phyloP scores from a whole-genome alignment of 2,113 vertebrate genomes.

The Ceyx melanurus region DNA sequence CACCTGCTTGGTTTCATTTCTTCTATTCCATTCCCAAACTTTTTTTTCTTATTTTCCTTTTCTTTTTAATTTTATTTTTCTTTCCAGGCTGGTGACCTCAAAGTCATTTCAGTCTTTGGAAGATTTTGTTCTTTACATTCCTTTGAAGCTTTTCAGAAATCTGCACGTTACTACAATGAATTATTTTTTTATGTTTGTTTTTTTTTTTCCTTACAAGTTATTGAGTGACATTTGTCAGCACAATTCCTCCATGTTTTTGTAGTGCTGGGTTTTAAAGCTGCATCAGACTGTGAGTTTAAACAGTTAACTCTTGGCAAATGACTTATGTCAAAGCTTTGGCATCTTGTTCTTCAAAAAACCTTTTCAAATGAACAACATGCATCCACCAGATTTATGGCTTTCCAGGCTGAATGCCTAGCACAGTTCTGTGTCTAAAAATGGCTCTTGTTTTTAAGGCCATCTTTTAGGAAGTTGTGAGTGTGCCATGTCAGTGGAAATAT shows the following conservation, averaged over 20 bases:
- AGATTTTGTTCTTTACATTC: not conserved
- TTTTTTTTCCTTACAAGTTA: not conserved
- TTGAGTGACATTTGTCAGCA: not conserved
- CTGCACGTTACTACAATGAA: not conserved
- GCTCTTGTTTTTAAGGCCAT: slow-evolving; percentile 27
- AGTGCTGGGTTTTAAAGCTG: not conserved
- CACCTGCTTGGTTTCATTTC: not conserved
- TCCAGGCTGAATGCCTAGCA: slow-evolving; percentile 9
- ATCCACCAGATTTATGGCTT: slow-evolving; percentile 26
- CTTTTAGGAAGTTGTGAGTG: slow-evolving; percentile 30
- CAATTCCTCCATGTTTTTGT: not conserved
- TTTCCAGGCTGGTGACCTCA: not conserved
- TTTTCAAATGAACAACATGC: slow-evolving; percentile 57
- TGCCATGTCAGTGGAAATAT: slow-evolving; percentile 29
- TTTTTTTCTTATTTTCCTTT: not conserved
- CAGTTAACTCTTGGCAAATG: slow-evolving; percentile 29
- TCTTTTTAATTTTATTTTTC: not conserved
- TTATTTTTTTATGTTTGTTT: too few relatives aligned
- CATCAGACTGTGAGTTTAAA: not conserved
- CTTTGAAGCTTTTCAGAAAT: not conserved
- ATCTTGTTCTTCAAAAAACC: slow-evolving; percentile 51
- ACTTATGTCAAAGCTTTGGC: slow-evolving; percentile 58
- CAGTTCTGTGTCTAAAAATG: slow-evolving; percentile 46
- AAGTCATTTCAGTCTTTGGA: not conserved
- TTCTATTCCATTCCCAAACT: not conserved